Conservation (phyloP, 2,888 invertebrate species). For the Ochropleura leucogaster region DNA sequence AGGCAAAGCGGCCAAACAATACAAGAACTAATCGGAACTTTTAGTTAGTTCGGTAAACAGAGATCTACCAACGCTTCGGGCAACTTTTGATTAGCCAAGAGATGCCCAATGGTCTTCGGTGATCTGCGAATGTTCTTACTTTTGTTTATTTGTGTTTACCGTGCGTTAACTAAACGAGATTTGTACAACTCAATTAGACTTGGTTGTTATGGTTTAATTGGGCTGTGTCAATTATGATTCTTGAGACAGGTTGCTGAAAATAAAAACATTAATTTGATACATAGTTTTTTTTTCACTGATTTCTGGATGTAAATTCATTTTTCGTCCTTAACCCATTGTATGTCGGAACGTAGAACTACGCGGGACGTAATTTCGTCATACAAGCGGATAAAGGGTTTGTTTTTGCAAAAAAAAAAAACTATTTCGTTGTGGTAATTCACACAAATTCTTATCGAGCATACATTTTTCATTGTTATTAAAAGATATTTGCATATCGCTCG, state of each 20-base stretch:
- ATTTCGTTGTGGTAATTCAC: too few relatives aligned
- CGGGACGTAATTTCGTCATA: too few relatives aligned
- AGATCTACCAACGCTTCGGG: constrained; percentile 70
- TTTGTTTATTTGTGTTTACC: constrained; percentile 73
- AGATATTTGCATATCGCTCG: too few relatives aligned
- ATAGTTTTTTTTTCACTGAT: too few relatives aligned
- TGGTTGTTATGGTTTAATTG: constrained; percentile 66
- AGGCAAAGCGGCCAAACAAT: constrained; percentile 71
- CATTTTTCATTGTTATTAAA: too few relatives aligned
- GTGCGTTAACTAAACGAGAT: constrained; percentile 72
- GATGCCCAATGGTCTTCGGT: constrained; percentile 62
- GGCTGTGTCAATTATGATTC: constrained; percentile 22
- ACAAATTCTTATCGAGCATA: too few relatives aligned
- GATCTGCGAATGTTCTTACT: constrained; percentile 68
- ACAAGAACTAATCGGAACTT: constrained; percentile 79
- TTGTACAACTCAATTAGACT: constrained; percentile 73
- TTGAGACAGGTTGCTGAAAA: not conserved
- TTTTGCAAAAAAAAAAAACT: too few relatives aligned
- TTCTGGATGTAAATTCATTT: too few relatives aligned
- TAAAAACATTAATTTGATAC: not conserved
- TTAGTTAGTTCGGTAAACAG: constrained; percentile 76
- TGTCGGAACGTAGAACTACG: too few relatives aligned
- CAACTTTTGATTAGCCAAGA: constrained; percentile 79
- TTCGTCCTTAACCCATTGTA: too few relatives aligned
- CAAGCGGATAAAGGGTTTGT: too few relatives aligned